These are phyloP conservation scores for Thamnophis elegans DNA, from an alignment of 2,797 vertebrate species.

Conservation along the genomic window DNA sequence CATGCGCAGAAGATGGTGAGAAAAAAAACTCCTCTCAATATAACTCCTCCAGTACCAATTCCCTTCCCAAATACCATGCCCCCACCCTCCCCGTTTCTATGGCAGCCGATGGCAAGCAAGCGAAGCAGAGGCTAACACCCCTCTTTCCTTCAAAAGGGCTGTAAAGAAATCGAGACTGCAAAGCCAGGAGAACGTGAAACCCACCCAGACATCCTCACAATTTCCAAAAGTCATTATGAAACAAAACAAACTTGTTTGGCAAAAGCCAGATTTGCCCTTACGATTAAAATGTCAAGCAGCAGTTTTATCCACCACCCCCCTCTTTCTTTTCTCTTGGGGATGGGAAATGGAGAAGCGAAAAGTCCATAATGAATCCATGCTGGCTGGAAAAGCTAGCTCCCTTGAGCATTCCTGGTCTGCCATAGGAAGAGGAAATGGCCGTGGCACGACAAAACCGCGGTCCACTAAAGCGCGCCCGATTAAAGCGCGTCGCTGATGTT, in stretches of 20 bases:
- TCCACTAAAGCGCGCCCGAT: no score
- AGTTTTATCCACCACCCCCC: not conserved
- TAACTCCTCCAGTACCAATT: no score
- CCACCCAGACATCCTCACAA: not conserved
- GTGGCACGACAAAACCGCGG: no score
- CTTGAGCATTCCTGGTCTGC: not conserved
- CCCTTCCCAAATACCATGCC: no score
- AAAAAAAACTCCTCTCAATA: no score
- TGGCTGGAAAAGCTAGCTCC: not conserved
- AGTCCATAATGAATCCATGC: not conserved
- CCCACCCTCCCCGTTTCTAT: no score
- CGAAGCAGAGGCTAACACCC: no score
- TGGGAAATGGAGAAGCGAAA: not conserved
- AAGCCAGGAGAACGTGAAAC: not conserved
- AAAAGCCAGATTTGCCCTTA: not conserved
- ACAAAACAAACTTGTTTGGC: not conserved
- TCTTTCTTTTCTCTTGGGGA: rapidly evolving
- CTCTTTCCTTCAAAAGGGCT: not conserved
- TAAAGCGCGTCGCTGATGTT: no score
- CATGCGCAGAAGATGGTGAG: no score
- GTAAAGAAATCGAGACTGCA: not conserved
- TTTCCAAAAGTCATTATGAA: not conserved
- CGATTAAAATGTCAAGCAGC: not conserved
- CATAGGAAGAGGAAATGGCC: no score
- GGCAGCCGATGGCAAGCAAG: no score